Conservation (phyloP, 1,140 invertebrate genomes). For the Brachionus rubens region DNA sequence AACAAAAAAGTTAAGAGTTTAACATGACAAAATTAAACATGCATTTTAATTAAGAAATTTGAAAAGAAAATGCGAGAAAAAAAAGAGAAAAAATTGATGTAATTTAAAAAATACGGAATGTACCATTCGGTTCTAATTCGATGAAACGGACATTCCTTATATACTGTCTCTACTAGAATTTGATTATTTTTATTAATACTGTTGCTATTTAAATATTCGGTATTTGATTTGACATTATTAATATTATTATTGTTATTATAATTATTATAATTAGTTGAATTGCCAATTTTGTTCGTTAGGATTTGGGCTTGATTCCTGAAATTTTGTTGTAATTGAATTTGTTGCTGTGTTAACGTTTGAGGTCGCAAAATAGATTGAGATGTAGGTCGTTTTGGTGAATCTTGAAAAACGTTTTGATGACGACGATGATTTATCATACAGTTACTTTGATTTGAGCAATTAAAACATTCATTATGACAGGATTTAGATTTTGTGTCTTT, state of each 20-base stretch:
- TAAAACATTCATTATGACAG: background rate
- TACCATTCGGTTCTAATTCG: slow-evolving; percentile 60
- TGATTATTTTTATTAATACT: slow-evolving; percentile 46
- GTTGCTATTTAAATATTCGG: slow-evolving; percentile 46
- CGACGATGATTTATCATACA: background rate
- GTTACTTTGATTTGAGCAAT: background rate
- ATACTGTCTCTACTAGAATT: slow-evolving; percentile 47
- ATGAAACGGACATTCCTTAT: slow-evolving; percentile 63
- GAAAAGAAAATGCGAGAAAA: slow-evolving; percentile 31
- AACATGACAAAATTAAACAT: no score
- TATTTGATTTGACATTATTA: no score
- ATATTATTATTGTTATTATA: no score
- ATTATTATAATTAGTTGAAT: slow-evolving; percentile 48
- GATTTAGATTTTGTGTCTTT: no score
- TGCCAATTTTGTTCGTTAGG: slow-evolving; percentile 43
- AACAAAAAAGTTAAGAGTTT: no score
- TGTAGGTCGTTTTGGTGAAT: background rate
- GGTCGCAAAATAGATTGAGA: background rate
- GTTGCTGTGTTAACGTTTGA: background rate
- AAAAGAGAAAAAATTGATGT: background rate
- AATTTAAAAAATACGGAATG: slow-evolving; percentile 50
- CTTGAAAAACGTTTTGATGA: no score
- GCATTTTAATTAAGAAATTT: background rate
- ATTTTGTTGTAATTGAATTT: slow-evolving; percentile 49
- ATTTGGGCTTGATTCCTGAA: slow-evolving; percentile 57